A percentile compares a stretch with the other conserved stretches of the same genome.
Conservation (phyloP, 2,888 invertebrate genomes). For the Latrodectus elegans region DNA sequence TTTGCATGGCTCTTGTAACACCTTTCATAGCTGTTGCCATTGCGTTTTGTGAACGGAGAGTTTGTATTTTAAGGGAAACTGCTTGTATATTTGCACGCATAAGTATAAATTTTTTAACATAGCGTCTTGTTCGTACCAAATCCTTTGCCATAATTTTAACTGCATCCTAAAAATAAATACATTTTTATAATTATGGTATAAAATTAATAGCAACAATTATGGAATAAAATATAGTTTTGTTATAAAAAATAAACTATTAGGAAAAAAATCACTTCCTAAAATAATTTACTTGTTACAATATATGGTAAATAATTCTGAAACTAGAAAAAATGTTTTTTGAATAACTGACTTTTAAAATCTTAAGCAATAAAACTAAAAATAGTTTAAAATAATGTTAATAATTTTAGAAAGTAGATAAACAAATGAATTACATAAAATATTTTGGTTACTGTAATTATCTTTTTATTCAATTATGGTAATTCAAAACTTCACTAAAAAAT, state of each 20-base stretch:
- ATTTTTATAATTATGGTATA: conserved; percentile 24
- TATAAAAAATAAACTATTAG: no score
- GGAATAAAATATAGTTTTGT: no score
- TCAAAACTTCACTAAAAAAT: no score
- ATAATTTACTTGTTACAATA: no score
- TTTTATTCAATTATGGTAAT: no score
- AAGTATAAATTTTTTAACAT: conserved; percentile 98
- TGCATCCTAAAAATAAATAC: conserved; percentile 84
- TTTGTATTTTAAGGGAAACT: conserved; percentile 97
- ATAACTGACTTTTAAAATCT: not conserved
- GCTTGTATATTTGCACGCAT: conserved; percentile 99
- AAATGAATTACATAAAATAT: no score
- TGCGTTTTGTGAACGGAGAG: conserved; percentile 96
- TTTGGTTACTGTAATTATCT: no score
- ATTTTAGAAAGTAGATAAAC: no score
- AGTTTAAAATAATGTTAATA: no score
- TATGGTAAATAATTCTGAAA: not conserved
- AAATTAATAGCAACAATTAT: not conserved
- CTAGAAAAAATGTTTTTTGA: not conserved
- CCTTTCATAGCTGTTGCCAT: conserved; percentile 99
- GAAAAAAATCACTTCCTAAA: no score
- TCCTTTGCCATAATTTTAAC: conserved; percentile 99
- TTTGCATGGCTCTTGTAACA: conserved; percentile 97
- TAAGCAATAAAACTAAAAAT: not conserved
- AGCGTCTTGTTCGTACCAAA: conserved; percentile 93